phyloP scores from a whole-genome alignment of 2,888 invertebrate species.

The Venusia cambrica region DNA sequence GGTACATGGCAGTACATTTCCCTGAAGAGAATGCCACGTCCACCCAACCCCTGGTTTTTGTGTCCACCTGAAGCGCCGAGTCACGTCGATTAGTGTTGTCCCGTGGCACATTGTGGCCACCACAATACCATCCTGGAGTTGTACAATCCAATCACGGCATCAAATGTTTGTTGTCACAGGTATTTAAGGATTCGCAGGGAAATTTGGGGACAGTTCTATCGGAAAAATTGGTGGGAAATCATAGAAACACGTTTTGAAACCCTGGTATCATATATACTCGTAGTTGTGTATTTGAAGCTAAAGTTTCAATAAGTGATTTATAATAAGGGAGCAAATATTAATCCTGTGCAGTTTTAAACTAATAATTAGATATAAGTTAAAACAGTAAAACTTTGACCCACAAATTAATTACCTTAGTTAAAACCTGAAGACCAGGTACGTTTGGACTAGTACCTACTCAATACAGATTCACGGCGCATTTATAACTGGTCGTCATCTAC shows the following conservation, averaged over 20 bases:
- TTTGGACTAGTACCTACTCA: no score
- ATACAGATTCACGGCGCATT: no score
- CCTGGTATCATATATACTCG: no score
- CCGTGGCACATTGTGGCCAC: conserved; percentile 68
- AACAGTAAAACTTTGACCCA: no score
- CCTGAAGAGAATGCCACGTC: conserved; percentile 15
- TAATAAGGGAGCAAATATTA: no score
- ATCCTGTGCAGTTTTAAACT: no score
- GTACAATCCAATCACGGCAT: conserved; percentile 59
- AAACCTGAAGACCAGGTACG: no score
- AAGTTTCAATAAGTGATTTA: no score
- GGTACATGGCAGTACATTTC: neutral
- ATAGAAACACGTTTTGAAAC: conserved; percentile 15
- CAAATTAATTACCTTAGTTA: no score
- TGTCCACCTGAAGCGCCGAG: conserved; percentile 55
- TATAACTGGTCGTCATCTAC: no score
- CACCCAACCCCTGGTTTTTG: conserved; percentile 34
- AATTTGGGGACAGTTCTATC: conserved; percentile 55
- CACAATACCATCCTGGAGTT: conserved; percentile 66
- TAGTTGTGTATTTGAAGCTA: no score
- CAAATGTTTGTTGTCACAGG: conserved; percentile 51
- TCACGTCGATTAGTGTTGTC: conserved; percentile 78
- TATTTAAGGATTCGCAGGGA: conserved; percentile 62
- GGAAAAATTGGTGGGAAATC: conserved; percentile 55
- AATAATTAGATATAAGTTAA: no score